These are phyloP conservation scores for Gorilla gorilla DNA, from an alignment of 2,113 vertebrate genomes.

Conservation along the genomic window DNA sequence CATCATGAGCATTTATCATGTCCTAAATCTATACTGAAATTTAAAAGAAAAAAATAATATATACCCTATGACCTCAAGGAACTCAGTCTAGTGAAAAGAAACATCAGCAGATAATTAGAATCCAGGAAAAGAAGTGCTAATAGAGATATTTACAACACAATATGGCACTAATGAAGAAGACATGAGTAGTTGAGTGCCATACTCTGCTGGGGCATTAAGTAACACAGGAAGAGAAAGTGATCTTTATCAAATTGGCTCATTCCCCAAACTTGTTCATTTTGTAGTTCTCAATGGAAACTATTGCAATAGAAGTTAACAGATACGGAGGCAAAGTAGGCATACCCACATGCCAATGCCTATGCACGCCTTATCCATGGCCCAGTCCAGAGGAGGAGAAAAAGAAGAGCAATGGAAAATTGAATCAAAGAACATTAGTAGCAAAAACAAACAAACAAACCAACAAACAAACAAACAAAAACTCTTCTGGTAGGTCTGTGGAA, in stretches of 20 bases:
- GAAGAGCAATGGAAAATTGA: not conserved
- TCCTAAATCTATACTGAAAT: not conserved
- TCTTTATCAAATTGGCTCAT: conserved; percentile 6
- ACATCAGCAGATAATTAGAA: not conserved
- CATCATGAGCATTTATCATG: not conserved
- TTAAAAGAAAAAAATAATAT: not conserved
- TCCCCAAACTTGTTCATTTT: not conserved
- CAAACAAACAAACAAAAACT: not conserved
- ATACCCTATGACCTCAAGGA: not conserved
- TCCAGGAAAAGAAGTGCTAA: not conserved
- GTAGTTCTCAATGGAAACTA: not conserved
- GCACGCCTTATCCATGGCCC: not conserved
- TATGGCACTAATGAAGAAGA: not conserved
- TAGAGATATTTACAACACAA: not conserved
- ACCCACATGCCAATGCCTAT: not conserved
- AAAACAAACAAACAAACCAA: not conserved
- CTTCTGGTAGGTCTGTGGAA: not conserved
- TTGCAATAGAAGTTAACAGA: not conserved
- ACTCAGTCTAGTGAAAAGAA: not conserved
- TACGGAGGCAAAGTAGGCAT: not conserved
- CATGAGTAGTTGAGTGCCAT: not conserved
- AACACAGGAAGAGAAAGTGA: not conserved
- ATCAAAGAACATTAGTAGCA: not conserved
- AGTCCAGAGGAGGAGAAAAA: not conserved
- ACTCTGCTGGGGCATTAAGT: not conserved